phyloP scores from a whole-genome alignment of 2,888 invertebrate species.

The Sinhomidia bicolor region DNA sequence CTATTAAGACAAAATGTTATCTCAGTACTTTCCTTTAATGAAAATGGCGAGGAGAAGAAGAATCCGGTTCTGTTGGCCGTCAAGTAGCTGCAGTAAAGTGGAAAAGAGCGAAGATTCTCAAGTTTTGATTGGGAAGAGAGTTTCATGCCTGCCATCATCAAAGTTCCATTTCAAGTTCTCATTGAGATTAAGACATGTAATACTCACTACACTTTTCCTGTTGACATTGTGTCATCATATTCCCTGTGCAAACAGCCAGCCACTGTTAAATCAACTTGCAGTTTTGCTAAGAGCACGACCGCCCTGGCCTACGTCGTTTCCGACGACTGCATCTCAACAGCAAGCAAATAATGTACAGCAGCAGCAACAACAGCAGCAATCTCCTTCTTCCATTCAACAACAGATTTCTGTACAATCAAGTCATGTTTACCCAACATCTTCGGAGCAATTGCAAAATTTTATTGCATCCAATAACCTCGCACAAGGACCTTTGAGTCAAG shows the following conservation, averaged over 20 bases:
- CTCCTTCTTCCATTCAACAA: neutral
- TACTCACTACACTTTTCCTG: slow-evolving; percentile 1
- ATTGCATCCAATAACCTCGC: slow-evolving; percentile 26
- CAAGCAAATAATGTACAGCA: slow-evolving; percentile 40
- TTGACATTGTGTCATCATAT: slow-evolving; percentile 24
- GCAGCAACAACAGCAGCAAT: slow-evolving; percentile 20
- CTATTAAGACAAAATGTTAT: slow-evolving; percentile 10
- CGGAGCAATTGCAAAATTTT: slow-evolving; percentile 62
- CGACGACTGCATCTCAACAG: slow-evolving; percentile 56
- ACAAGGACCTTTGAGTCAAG: slow-evolving; percentile 56
- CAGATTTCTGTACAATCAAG: slow-evolving; percentile 28
- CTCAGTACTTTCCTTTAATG: neutral
- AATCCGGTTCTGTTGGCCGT: neutral
- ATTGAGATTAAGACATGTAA: neutral
- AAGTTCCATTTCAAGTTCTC: neutral
- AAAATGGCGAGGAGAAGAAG: slow-evolving; percentile 19
- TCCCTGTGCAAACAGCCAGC: slow-evolving; percentile 68
- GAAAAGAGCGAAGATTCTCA: neutral
- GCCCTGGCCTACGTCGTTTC: slow-evolving; percentile 78
- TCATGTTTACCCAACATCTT: slow-evolving; percentile 60
- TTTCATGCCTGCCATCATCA: neutral
- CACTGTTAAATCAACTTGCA: slow-evolving; percentile 79
- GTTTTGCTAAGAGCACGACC: slow-evolving; percentile 78
- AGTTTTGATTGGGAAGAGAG: slow-evolving; percentile 9
- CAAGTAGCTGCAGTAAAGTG: neutral